phyloP scores from a whole-genome alignment of 2,888 invertebrate genomes.

The Drosophila heteroneura region DNA sequence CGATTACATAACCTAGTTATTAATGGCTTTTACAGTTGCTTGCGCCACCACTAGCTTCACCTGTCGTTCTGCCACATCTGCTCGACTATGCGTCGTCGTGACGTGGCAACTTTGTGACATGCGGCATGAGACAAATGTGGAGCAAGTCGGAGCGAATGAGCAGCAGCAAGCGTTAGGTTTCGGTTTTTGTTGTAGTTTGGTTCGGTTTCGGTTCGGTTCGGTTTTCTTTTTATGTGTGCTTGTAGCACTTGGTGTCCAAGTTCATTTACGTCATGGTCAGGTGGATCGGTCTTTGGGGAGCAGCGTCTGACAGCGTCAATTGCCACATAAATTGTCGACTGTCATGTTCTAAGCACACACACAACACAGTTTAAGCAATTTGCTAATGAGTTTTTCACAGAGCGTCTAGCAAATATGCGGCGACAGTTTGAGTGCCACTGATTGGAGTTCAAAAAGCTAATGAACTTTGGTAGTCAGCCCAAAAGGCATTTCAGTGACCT shows the following conservation, averaged over 20 bases:
- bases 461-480: conserved; percentile 69
- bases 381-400: conserved; percentile 73
- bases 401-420: conserved; percentile 21
- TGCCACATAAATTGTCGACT: conserved; percentile 62
- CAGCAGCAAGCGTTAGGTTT: neutral
- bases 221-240: conserved; percentile 25
- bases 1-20: conserved; percentile 75
- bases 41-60: conserved; percentile 4
- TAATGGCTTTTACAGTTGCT: conserved; percentile 60
- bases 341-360: conserved; percentile 44
- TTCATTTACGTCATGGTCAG: conserved; percentile 73
- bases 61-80: conserved; percentile 15
- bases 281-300: conserved; percentile 57
- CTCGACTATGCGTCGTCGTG: conserved; percentile 53
- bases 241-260: conserved; percentile 41
- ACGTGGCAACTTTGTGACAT: conserved; percentile 74
- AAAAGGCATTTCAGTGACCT: conserved; percentile 67
- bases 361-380: conserved; percentile 60
- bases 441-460: conserved; percentile 69
- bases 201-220: neutral
- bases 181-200: conserved; percentile 1
- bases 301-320: conserved; percentile 58
- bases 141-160: conserved; percentile 40
- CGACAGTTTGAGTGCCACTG: conserved; percentile 54
- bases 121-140: conserved; percentile 63